Conservation (phyloP, 2,888 invertebrate genomes). For the Celastrina argiolus region DNA sequence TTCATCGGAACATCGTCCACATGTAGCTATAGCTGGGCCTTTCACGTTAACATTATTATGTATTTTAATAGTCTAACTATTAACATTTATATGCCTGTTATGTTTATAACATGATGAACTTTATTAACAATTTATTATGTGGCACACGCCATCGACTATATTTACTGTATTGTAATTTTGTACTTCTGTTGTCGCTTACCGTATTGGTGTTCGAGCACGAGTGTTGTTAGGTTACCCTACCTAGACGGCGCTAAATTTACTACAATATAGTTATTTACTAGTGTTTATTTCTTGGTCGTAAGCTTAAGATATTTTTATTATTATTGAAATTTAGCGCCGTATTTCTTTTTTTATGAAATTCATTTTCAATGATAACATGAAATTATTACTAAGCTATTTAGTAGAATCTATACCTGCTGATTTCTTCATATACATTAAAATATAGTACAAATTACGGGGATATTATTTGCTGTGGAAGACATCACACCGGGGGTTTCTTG, state of each 20-base stretch:
- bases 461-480: constrained; percentile 31
- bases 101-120: constrained; percentile 77
- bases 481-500: constrained; percentile 26
- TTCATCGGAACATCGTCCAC: constrained; percentile 75
- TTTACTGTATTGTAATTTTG: constrained; percentile 69
- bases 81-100: constrained; percentile 78
- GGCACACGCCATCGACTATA: constrained; percentile 78
- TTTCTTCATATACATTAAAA: constrained; percentile 25
- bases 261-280: constrained; percentile 37
- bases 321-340: constrained; percentile 53
- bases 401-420: constrained; percentile 20
- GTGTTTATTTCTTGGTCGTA: constrained; percentile 34
- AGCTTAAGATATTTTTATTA: constrained; percentile 35
- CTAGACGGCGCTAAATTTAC: constrained; percentile 57
- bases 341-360: constrained; percentile 24
- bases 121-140: constrained; percentile 71
- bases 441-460: constrained; percentile 36
- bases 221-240: constrained; percentile 67
- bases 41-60: constrained; percentile 77
- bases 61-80: constrained; percentile 79
- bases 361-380: constrained; percentile 15
- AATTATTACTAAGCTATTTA: constrained; percentile 4
- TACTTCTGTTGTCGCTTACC: constrained; percentile 72
- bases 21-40: constrained; percentile 77
- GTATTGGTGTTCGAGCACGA: constrained; percentile 72